Base-by-base conservation (phyloP, 92 coral and sea anemone species). In the Porites rus region DNA sequence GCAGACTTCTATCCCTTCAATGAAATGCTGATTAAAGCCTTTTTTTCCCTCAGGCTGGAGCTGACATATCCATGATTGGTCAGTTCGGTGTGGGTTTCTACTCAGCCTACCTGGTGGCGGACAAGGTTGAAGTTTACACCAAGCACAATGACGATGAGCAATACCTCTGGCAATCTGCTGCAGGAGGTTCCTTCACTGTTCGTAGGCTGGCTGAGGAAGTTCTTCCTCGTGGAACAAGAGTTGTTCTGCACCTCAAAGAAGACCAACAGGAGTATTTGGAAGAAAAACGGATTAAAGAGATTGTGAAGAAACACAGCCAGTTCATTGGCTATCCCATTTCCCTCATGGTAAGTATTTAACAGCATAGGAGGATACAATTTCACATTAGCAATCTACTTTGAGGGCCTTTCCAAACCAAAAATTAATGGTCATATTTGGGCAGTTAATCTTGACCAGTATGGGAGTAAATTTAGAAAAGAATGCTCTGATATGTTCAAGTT, bases 51-150 rank as follows among this genome's bases (percentile, higher is more conserved):
- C 66, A 96, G 99, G 91, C 99, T 88, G 99, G 99, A 38, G 99
- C 99, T 18, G 99, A 97, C 84, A 97, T 97, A 69, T 97, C 99
- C 67, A 97, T 97, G 99, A 97, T 97, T 90, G 99, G 99, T 72
- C 99, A 97, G 78, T 97, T 97, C 90, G 99, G 99, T 84, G 99
- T 97, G 56, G 99, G 99, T 62, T 97, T 97, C 87, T 97, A 97
- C 95, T 97, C 99, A 12, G 90, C 98, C 31, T 97, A 97, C 89
- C 88, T 97, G 92, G 96, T 97, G 51, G 97, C 98, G 7, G 98
- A 89, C 75, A 97, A 79, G 80, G 99, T 97, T n/a, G 91, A 92
- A 12, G 99, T 97, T 7, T 65, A 88, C 84, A 93, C 99, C 90
- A 97, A 97, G 75, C 98, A 97, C 91, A 97, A 97, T 46, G 99